Evolutionary conservation across 2,888 invertebrate species (phyloP), one percentile per base, ranked within the genome.

Genomic region (Petrolisthes cinctipes): DNA sequence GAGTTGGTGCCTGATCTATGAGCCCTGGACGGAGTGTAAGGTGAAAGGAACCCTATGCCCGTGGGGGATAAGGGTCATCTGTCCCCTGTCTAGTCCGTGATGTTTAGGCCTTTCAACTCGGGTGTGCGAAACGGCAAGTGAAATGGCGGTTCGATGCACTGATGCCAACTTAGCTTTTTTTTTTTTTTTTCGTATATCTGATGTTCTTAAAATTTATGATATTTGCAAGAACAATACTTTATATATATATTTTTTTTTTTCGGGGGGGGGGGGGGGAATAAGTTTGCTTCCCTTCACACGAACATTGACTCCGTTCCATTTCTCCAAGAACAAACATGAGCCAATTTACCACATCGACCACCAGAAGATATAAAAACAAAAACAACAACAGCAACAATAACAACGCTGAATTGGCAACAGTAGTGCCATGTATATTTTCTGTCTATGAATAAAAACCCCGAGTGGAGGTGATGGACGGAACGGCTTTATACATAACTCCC

Each of bases 401-500:
- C 37, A 37, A 37, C 37, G 37, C 37, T 37, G 37, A 37, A 37
- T 37, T 37, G 37, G 37, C 37, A 37, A 37, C 37, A 37, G 37
- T 37, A 37, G 37, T 37, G 37, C 37, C 1, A 83, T 83, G 82
- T 68, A 82, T 83, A 83, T 83, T 73, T 79, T 78, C 68, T 61
- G 86, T 37, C 76, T 76, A 61, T 76, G 75, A 76, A 82, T 68
- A 66, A 76, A 82, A 82, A 76, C 53, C 66, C 37, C 61, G 20
- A 78, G 76, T 75, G 57, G 53, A 53, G 82, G 78, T 5, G 68
- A 54, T 54, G 54, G 68, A 54, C 14, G 54, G 86, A 86, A 86
- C 86, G 83, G 86, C 86, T 86, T 83, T 83, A 83, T 86, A 79
- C 71, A 83, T 68, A 53, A 66, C 86, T 61, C 1, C 17, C 61